Evolutionary conservation across 1,140 invertebrate genomes (phyloP).

Genomic region (Pissodes strobi): DNA sequence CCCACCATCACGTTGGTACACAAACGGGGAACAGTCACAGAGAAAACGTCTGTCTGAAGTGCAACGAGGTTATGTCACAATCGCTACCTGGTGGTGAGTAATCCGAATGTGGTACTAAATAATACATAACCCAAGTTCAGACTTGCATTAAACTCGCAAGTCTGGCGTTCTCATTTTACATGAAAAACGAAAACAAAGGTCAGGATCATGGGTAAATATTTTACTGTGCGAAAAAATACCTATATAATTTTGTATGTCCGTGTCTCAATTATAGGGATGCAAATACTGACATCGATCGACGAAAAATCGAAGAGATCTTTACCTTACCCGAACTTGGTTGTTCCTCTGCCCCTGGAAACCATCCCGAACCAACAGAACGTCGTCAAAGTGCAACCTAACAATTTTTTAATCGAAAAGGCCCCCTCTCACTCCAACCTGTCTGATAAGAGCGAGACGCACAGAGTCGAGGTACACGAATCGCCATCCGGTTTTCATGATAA

Average conservation of each 20-base stretch:
- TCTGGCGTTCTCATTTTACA: no score
- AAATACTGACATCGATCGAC: conserved; percentile 27
- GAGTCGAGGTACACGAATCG: conserved; percentile 6
- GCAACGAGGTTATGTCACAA: conserved; percentile 56
- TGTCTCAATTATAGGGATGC: conserved; percentile 2
- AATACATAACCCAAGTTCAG: no score
- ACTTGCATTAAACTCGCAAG: no score
- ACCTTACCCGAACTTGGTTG: conserved; percentile 14
- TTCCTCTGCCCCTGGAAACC: conserved; percentile 8
- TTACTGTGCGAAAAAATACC: no score
- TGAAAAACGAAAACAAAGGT: no score
- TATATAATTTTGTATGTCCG: no score
- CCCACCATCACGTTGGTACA: conserved; percentile 63
- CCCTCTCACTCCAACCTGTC: not conserved
- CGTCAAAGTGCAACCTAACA: conserved; percentile 54
- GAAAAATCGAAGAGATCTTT: conserved; percentile 10
- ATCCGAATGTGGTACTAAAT: no score
- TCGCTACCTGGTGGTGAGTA: conserved; percentile 20
- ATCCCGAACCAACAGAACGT: conserved; percentile 40
- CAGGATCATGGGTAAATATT: no score
- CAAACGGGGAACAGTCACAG: conserved; percentile 62
- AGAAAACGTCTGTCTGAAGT: conserved; percentile 62
- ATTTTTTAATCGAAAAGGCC: conserved; percentile 45
- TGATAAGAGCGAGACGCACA: not conserved
- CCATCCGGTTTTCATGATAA: conserved; percentile 6